These are phyloP conservation scores for Oryzias melastigma DNA, from an alignment of 2,113 vertebrate species.

Conservation along the genomic window DNA sequence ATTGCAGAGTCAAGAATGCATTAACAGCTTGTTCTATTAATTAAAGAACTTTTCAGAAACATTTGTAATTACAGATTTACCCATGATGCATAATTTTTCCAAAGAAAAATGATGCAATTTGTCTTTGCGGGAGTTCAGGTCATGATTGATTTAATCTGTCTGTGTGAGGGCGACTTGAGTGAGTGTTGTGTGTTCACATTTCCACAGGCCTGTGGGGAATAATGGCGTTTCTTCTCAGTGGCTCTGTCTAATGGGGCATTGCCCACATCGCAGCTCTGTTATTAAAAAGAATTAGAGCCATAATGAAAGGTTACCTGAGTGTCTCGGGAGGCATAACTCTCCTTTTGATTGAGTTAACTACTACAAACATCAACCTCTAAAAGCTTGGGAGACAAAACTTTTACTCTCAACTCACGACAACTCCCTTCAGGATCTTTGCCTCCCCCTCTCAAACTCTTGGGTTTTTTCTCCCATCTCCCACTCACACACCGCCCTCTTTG, in stretches of 20 bases:
- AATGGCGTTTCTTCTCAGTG: slow-evolving; percentile 60
- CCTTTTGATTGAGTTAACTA: slow-evolving; percentile 74
- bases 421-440: slow-evolving; percentile 30
- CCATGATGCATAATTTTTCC: background rate
- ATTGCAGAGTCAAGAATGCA: background rate
- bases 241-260: slow-evolving; percentile 73
- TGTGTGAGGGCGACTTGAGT: slow-evolving; percentile 45
- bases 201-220: slow-evolving; percentile 60
- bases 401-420: slow-evolving; percentile 46
- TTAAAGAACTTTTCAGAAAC: background rate
- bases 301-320: slow-evolving; percentile 81
- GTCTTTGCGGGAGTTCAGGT: slow-evolving; percentile 24
- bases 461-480: slow-evolving; percentile 60
- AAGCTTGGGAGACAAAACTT: slow-evolving; percentile 65
- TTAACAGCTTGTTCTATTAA: too few relatives aligned
- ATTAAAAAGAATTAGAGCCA: slow-evolving; percentile 75
- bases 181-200: slow-evolving; percentile 53
- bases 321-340: slow-evolving; percentile 73
- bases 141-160: slow-evolving; percentile 69
- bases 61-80: background rate
- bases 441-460: slow-evolving; percentile 12
- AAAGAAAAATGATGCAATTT: slow-evolving; percentile 16
- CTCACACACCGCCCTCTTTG: slow-evolving; percentile 68
- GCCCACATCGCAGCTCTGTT: slow-evolving; percentile 69
- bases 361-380: slow-evolving; percentile 50